Base-by-base conservation (phyloP, 1,140 invertebrate genomes). In the Cotesia glomerata region DNA sequence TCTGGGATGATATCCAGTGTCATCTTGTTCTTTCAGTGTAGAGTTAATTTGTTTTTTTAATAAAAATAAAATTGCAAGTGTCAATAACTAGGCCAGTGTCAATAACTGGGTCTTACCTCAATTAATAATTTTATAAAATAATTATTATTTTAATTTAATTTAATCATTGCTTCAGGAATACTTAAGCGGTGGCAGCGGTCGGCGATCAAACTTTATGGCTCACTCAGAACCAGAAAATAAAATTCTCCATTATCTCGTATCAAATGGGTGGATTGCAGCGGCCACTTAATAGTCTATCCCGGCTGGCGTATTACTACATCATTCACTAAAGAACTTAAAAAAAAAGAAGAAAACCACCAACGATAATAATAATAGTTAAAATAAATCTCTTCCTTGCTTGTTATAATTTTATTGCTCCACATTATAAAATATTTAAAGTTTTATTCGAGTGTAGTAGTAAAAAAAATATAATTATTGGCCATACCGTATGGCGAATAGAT, bases 181-280 rank as follows among this genome's bases (percentile, higher is more conserved):
- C 78, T 77, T 87, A 58, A 87, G 84, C 69, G 85, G 86, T 76
- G 85, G 86, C 72, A 87, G 86, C 75, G 85, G 86, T 74, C 83
- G 79, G 72, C 85, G 75, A 84, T 81, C 82, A 32, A 78, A 69
- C 35, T 75, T 87, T 71, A 74, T 84, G 76, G 84, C 85, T 73
- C 85, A 87, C 18, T 87, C 86, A 63, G 87, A 87, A 77, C 85
- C 86, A 71, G 86, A 88, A 72, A 87, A 81, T 80, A 86, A 85
- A 77, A 88, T 88, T 77, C 79, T 88, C 62, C 81, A 88, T 82
- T 88, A 87, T 76, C 79, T 88, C 69, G 84, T 88, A 79, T 80
- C 85, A 62, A 86, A 82, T 71, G 87, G 87, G 71, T 87, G 85
- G 83, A 87, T 87, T 72, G 84, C 81, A 75, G 84, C 81, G 74